phyloP scores from a whole-genome alignment of 2,888 invertebrate species.

The Dusona sp. region DNA sequence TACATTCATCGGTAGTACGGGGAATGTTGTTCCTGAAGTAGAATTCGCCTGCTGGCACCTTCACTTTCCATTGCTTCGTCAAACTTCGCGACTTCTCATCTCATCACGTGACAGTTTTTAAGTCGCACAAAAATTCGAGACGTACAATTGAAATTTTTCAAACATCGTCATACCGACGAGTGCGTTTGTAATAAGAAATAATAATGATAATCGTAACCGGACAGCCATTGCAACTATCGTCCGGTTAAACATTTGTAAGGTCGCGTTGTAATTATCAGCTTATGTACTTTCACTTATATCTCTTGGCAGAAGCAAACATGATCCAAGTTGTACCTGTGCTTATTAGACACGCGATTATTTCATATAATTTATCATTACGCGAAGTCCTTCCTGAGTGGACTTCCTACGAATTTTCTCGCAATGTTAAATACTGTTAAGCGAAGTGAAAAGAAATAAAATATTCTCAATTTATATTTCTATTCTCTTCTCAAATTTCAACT shows the following conservation, averaged over 20 bases:
- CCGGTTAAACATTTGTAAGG: constrained; percentile 62
- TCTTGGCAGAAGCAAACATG: constrained; percentile 59
- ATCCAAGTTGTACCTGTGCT: constrained; percentile 35
- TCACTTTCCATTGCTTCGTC: constrained; percentile 79
- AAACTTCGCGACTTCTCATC: constrained; percentile 36
- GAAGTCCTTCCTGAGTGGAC: constrained; percentile 8
- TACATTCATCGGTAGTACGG: constrained; percentile 35
- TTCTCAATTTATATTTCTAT: too few species aligned
- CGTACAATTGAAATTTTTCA: constrained; percentile 21
- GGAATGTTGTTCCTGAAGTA: constrained; percentile 67
- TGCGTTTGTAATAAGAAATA: not conserved
- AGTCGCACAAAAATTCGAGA: not conserved
- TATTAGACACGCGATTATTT: constrained; percentile 58
- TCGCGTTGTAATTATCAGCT: constrained; percentile 60
- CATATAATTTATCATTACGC: constrained; percentile 62
- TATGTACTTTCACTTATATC: constrained; percentile 59
- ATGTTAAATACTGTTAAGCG: not conserved
- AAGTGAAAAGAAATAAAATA: not conserved
- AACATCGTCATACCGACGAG: not conserved
- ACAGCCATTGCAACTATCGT: constrained; percentile 47
- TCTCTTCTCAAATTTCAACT: not conserved
- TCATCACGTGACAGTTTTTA: constrained; percentile 14
- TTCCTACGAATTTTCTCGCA: constrained; percentile 26
- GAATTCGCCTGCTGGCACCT: constrained; percentile 75
- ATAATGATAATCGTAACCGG: constrained; percentile 33